A percentile compares a stretch with the other conserved stretches of the same genome.
phyloP scores from a whole-genome alignment of 2,888 invertebrate species.

The Melikaiella ostensackeni region DNA sequence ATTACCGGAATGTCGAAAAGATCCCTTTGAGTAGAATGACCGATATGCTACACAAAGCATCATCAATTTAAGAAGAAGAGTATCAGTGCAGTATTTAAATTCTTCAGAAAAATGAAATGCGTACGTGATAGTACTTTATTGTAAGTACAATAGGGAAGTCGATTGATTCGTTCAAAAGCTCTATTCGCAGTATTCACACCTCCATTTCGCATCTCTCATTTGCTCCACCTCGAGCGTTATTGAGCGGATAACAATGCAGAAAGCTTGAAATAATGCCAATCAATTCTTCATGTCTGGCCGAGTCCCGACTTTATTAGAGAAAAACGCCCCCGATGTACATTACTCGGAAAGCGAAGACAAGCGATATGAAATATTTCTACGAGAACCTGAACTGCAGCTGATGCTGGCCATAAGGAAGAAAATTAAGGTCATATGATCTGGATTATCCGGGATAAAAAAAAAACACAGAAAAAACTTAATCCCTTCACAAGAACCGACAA shows the following conservation, averaged over 20 bases:
- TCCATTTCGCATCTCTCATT: conserved; percentile 1
- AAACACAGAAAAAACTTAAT: background rate
- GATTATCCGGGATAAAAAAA: background rate
- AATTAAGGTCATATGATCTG: background rate
- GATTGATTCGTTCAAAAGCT: background rate
- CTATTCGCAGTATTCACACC: background rate
- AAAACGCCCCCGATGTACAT: background rate
- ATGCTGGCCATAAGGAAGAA: background rate
- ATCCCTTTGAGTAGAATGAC: too few relatives aligned
- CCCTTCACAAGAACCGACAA: background rate
- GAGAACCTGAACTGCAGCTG: background rate
- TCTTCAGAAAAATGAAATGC: background rate
- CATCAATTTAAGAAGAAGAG: background rate
- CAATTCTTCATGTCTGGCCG: background rate
- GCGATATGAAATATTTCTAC: background rate
- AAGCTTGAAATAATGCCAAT: conserved; percentile 25
- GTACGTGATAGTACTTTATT: background rate
- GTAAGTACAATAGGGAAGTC: background rate
- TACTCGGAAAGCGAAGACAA: background rate
- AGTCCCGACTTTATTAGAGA: conserved; percentile 1
- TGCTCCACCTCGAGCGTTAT: conserved; percentile 8
- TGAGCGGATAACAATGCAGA: conserved; percentile 13
- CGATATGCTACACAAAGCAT: background rate
- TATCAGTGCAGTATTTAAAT: background rate
- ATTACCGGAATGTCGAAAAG: too few relatives aligned